Conservation (phyloP, 2,888 invertebrate genomes). For the Melieria omissa region DNA sequence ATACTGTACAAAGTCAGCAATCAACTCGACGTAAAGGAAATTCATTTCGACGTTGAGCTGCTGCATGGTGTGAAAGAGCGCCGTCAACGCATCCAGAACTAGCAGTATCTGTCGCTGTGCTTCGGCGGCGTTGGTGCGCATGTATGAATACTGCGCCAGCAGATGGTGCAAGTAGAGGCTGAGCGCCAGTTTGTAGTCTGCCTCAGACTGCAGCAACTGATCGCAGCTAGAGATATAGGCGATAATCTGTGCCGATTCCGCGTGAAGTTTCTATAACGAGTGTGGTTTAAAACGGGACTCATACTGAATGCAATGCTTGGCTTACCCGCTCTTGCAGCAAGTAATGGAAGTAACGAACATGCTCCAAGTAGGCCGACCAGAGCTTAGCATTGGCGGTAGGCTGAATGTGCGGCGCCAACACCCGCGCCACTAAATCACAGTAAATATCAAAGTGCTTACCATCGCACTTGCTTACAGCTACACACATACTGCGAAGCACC, state of each 20-base stretch:
- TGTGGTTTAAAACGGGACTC: neutral
- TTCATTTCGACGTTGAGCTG: constrained; percentile 35
- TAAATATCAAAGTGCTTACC: constrained; percentile 50
- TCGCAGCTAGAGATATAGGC: constrained; percentile 42
- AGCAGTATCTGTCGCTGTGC: constrained; percentile 33
- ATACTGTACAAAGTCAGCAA: constrained; percentile 44
- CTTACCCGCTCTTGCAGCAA: constrained; percentile 29
- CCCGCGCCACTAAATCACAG: constrained; percentile 47
- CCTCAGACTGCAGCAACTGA: constrained; percentile 48
- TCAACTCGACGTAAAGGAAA: constrained; percentile 44
- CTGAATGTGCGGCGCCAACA: constrained; percentile 46
- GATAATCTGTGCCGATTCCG: constrained; percentile 47
- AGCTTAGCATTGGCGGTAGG: constrained; percentile 45
- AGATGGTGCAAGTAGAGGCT: constrained; percentile 51
- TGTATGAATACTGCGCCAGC: constrained; percentile 41
- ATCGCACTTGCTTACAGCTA: constrained; percentile 44
- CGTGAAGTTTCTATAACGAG: constrained; percentile 45
- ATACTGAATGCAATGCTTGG: too few relatives aligned
- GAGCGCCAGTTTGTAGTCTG: constrained; percentile 48
- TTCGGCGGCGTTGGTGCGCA: neutral
- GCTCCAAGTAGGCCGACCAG: constrained; percentile 51
- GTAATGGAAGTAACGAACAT: constrained; percentile 53
- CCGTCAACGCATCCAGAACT: constrained; percentile 45
- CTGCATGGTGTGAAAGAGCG: constrained; percentile 49
- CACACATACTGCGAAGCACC: constrained; percentile 48